A percentile compares a stretch with the other conserved stretches of the same genome.
phyloP scores from a whole-genome alignment of 2,797 vertebrate species.

The Channa striata region DNA sequence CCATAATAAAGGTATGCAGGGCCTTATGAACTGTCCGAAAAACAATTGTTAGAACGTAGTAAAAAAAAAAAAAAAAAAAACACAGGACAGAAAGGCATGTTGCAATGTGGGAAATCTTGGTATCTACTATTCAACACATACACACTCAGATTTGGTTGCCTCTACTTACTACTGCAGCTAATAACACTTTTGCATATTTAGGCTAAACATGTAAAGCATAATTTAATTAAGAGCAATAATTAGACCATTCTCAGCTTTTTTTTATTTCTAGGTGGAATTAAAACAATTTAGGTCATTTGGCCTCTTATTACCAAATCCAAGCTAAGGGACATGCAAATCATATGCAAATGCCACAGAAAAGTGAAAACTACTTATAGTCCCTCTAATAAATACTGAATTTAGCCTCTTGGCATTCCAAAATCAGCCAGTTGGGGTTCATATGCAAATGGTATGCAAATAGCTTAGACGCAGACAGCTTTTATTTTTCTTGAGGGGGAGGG shows the following conservation, averaged over 20 bases:
- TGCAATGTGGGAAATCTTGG: constrained; percentile 20
- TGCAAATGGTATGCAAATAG: constrained; percentile 87
- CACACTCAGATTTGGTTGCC: constrained; percentile 15
- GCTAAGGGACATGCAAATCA: constrained; percentile 83
- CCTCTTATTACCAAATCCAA: constrained; percentile 80
- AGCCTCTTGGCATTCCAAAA: constrained; percentile 85
- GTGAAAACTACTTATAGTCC: constrained; percentile 80
- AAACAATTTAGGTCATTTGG: constrained; percentile 86
- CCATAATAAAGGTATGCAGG: neutral
- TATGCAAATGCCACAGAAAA: constrained; percentile 82
- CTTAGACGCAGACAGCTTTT: constrained; percentile 57
- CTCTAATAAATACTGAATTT: constrained; percentile 86
- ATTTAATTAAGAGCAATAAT: constrained; percentile 84
- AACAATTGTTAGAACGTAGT: neutral
- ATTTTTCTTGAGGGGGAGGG: constrained; percentile 56
- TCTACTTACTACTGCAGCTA: constrained; percentile 47
- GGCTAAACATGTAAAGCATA: constrained; percentile 70
- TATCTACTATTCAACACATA: constrained; percentile 11
- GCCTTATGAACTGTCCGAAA: neutral
- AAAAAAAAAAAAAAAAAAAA: constrained; percentile 19
- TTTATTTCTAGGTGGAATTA: constrained; percentile 74
- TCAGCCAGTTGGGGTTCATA: constrained; percentile 82
- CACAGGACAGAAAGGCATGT: constrained; percentile 28
- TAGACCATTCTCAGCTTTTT: constrained; percentile 67
- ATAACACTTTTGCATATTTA: constrained; percentile 69